Conservation (phyloP, 1,140 invertebrate species). For the Pogonus chalceus region DNA sequence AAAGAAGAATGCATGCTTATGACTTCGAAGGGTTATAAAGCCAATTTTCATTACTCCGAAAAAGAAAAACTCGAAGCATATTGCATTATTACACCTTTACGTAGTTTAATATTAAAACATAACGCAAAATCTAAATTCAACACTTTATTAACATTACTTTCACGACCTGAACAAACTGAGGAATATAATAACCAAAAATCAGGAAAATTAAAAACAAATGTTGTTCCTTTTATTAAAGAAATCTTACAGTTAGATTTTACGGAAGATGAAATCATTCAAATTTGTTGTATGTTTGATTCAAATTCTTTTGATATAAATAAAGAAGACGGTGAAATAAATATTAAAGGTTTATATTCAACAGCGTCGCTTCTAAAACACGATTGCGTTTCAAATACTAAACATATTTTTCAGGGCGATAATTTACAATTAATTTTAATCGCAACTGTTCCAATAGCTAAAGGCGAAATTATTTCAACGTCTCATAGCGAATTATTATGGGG, state of each 20-base stretch:
- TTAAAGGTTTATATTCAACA: conserved; percentile 49
- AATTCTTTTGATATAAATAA: conserved; percentile 52
- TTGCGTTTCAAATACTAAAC: conserved; percentile 52
- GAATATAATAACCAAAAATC: conserved; percentile 48
- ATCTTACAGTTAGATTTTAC: conserved; percentile 43
- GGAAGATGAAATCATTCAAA: conserved; percentile 49
- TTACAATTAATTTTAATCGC: conserved; percentile 35
- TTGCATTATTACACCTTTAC: conserved; percentile 50
- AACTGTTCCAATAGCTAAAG: conserved; percentile 50
- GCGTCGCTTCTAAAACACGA: conserved; percentile 53
- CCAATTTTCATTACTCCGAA: conserved; percentile 39
- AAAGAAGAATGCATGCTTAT: conserved; percentile 44
- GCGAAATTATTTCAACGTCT: conserved; percentile 49
- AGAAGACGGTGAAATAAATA: conserved; percentile 33
- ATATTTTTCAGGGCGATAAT: conserved; percentile 41
- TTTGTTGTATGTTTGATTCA: conserved; percentile 55
- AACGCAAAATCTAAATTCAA: conserved; percentile 37
- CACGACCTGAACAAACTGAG: conserved; percentile 46
- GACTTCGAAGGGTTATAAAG: conserved; percentile 41
- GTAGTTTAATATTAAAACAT: conserved; percentile 48
- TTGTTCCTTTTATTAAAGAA: conserved; percentile 48
- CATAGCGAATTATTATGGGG: conserved; percentile 58
- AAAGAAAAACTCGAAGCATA: conserved; percentile 38
- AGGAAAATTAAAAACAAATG: conserved; percentile 44
- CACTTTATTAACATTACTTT: conserved; percentile 43